Conservation (phyloP, 2,113 vertebrate genomes). For the Lagenorhynchus albirostris region DNA sequence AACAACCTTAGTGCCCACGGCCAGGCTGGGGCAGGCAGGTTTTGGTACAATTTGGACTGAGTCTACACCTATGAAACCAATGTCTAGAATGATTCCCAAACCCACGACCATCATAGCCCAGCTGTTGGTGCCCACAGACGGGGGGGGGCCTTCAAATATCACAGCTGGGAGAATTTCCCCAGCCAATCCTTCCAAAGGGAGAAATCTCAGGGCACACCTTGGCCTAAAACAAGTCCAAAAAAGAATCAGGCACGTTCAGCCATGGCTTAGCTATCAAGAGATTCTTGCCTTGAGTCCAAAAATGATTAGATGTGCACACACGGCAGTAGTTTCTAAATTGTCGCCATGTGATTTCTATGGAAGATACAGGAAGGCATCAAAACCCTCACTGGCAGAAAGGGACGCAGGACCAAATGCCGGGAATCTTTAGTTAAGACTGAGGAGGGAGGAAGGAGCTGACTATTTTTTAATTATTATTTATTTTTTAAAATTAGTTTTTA, state of each 20-base stretch:
- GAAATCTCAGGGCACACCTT: not conserved
- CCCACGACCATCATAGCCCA: too few relatives aligned
- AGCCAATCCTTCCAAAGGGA: fast-evolving
- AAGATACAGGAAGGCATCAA: too few relatives aligned
- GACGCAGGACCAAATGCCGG: fast-evolving
- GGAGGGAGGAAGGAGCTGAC: not conserved
- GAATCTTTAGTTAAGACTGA: not conserved
- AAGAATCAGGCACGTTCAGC: not conserved
- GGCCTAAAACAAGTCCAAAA: not conserved
- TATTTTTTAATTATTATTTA: not conserved
- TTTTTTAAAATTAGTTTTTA: not conserved
- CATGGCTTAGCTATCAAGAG: not conserved
- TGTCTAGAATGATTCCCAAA: not conserved
- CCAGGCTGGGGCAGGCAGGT: fast-evolving
- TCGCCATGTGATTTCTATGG: too few relatives aligned
- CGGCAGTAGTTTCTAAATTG: fast-evolving
- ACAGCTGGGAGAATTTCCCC: not conserved
- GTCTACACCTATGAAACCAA: not conserved
- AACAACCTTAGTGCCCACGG: not conserved
- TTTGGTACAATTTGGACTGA: not conserved
- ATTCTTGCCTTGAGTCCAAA: not conserved
- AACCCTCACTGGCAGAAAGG: not conserved
- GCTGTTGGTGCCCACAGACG: not conserved
- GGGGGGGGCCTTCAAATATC: not conserved
- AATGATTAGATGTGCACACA: fast-evolving